Base-by-base conservation (phyloP, 2,888 invertebrate genomes). In the Calameuta idolon region DNA sequence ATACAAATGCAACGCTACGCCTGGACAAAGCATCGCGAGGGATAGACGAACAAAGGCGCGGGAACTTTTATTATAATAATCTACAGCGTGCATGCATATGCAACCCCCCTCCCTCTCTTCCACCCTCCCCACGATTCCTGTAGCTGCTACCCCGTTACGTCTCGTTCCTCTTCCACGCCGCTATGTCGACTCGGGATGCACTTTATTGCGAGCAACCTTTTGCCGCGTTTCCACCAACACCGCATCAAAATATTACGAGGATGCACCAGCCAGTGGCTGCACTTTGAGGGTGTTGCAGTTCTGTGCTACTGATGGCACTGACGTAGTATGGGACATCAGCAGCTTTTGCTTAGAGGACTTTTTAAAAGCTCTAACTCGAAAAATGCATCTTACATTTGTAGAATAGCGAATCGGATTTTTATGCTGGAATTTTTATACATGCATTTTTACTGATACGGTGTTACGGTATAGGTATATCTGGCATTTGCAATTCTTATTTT, bases 51-150 rank as follows among this genome's bases (percentile, higher is more conserved):
- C 82, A 84, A 87, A 82, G 83, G 81, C 77, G 79, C 76, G 83
- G 82, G 83, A 87, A 87, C 85, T 87, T 87, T 87, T 87, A 87
- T 87, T 87, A 87, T 88, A 87, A 87, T 87, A 87, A 87, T 87
- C 83, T 82, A 82, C 85, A 81, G 81, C 81, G 79, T 74, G 80
- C 74, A 76, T 75, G 76, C 75, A 80, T 73, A 76, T 74, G 77
- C 73, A 79, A 79, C 82, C 79, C 35, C 3, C 35, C 33, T 35
- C 3, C 35, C 35, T 12, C 35, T 12, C 12, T 34, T 11, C 35
- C 11, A 0, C 35, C 37, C 77, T 9, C 30, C 31, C n/a, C 15
- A n/a, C 69, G 69, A 33, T 69, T 69, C 31, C 69, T 31, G 30
- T 30, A 33, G 69, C 30, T 69, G 30, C 69, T 12, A 33, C 69